Base-by-base conservation (phyloP, 2,113 vertebrate species). In the Percina caprodes region DNA sequence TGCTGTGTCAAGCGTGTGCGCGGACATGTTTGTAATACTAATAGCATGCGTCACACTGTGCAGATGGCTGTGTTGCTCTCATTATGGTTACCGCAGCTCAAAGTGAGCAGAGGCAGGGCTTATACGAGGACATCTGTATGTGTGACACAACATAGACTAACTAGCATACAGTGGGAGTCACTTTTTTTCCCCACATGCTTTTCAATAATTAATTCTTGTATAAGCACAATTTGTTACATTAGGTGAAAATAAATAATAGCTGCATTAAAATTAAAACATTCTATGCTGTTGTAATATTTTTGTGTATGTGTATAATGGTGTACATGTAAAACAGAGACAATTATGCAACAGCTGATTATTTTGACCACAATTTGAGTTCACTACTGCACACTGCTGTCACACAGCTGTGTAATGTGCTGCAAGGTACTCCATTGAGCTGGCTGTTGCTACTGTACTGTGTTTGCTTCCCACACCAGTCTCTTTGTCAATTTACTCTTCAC, bases 1-100 rank as follows among this genome's bases (percentile, higher is more conserved):
- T 66, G 54, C 9, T 51, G 56, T 80, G 66, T 81, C 35, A 76
- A 61, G 61, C 14, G 30, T 77, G 74, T 9, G 49, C 14, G 0
- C 42, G 1, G 69, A 73, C 88, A 86, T 80, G 75, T 70, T 82
- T 68, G 76, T 82, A 84, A 74, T 80, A 85, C 86, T 87, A 91
- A 92, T 65, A 42, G 80, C 76, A 51, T 60, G 71, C 60, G 59
- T 79, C 83, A 76, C 66, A 79, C 88, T 84, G 84, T 90, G 87
- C 80, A 88, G 86, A 87, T 79, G 91, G 85, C 70, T 49, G 63
- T 74, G 70, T 74, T 79, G 74, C 46, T 82, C 87, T 90, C 86
- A 89, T 93, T 92, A 90, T 49, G 55, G 86, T 65, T 70, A 85
- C 69, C 13, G 15, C 39, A 69, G 87, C 74, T 88, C 86, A 73